These are phyloP conservation scores for Balearica regulorum DNA, from an alignment of 2,797 vertebrate genomes.

Conservation along the genomic window DNA sequence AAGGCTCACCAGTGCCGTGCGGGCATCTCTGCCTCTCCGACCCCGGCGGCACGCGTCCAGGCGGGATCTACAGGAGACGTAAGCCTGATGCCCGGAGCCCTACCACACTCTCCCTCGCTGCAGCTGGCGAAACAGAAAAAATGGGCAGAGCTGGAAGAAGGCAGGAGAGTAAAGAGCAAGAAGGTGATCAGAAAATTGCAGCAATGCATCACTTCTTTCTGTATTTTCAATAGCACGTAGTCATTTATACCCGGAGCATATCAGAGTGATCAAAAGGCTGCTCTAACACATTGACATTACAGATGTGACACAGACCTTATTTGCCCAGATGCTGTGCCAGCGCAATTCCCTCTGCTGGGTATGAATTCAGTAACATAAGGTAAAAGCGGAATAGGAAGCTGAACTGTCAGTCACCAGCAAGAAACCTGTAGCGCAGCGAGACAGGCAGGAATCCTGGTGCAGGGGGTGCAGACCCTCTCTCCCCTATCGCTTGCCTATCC, in stretches of 20 bases:
- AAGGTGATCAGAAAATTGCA: neutral
- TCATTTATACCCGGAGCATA: neutral
- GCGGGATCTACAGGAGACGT: neutral
- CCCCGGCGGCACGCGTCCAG: fast-evolving
- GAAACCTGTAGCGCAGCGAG: neutral
- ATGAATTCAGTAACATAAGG: neutral
- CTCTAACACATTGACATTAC: neutral
- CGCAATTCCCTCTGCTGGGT: neutral
- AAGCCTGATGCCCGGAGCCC: neutral
- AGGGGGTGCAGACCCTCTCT: too few species aligned
- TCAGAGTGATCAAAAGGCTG: neutral
- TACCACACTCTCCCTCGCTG: neutral
- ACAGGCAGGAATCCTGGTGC: neutral
- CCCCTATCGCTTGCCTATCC: neutral
- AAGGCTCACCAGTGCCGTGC: neutral
- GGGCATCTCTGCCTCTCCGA: neutral
- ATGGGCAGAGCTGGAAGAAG: neutral
- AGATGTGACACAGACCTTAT: neutral
- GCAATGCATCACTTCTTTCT: neutral
- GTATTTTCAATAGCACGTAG: neutral
- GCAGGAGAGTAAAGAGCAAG: neutral
- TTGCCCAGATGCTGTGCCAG: neutral
- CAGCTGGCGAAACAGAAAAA: neutral
- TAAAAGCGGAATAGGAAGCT: neutral
- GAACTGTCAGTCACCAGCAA: neutral